Percentiles rank a stretch among this genome's conserved stretches.
phyloP scores from a whole-genome alignment of 2,113 vertebrate genomes.

The Orycteropus afer region DNA sequence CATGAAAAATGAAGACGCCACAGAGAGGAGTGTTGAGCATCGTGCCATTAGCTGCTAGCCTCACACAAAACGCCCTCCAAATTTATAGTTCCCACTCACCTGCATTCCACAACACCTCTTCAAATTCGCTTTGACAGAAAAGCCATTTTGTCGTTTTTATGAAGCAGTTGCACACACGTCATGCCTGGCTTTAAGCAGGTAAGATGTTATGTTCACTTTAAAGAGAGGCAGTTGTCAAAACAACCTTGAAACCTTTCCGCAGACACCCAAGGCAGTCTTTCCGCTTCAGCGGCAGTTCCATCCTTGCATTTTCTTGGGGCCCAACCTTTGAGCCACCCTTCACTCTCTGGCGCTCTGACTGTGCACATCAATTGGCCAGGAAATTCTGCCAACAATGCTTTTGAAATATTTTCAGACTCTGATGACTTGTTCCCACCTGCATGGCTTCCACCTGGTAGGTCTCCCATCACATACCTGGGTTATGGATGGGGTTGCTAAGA shows the following conservation, averaged over 20 bases:
- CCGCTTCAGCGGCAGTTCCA: neutral
- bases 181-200: neutral
- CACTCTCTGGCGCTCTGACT: neutral
- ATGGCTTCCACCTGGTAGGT: neutral
- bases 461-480: neutral
- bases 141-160: slow-evolving; percentile 50
- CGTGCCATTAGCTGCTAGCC: slow-evolving; percentile 25
- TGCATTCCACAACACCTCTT: slow-evolving; percentile 3
- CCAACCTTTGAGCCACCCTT: neutral
- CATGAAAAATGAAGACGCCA: slow-evolving; percentile 48
- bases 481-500: neutral
- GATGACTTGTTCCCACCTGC: neutral
- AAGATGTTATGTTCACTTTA: neutral
- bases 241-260: neutral
- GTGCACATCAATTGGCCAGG: neutral
- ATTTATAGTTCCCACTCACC: neutral
- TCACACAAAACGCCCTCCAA: slow-evolving; percentile 28
- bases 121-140: slow-evolving; percentile 54
- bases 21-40: neutral
- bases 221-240: neutral
- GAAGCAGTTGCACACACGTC: neutral
- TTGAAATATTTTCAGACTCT: neutral
- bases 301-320: neutral
- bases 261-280: neutral
- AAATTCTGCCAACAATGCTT: neutral